Base-by-base conservation (phyloP, 2,888 invertebrate species). In the Polia nebulosa region DNA sequence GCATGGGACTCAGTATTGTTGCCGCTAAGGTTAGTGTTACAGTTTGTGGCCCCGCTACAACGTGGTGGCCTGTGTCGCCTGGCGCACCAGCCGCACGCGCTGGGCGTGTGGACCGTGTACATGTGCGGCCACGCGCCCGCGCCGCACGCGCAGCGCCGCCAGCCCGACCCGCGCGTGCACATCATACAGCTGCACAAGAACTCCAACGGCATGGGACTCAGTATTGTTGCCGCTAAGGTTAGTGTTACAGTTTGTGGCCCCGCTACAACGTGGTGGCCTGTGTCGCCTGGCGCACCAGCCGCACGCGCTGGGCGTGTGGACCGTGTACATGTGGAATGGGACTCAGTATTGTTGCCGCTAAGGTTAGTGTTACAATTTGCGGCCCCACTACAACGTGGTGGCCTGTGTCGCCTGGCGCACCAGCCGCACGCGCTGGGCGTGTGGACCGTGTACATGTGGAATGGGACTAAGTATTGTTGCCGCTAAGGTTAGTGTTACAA, bases 1-100 rank as follows among this genome's bases (percentile, higher is more conserved):
- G 99, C 77, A 99, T 99, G 98, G 99, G 99, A 15, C 96, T 99
- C 85, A n/a, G n/a, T n/a, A n/a, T n/a, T n/a, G n/a, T n/a, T 99
- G 69, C 99, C 99, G 39, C 99, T 99, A 1, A 99, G 99, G 0
- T 95, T 99, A 51, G 97, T 98, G 0, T n/a, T n/a, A n/a, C 98
- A 99, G 92, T 99, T 99, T 89, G 94, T 99, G 41, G 97, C 97
- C 76, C 98, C 98, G 0, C 94, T 99, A 41, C 98, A 98, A 90
- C 97, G 97, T 59, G 97, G 98, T 39, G 98, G 98, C 9, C 96
- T 99, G 84, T 99, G 99, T 89, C 97, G 99, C 3, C 96, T 99
- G 89, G 98, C 98, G 20, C 97, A 98, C 11, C 99, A 99, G 93
- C 98, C 98, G 49, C 98, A 98, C 62, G 98, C 99, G 83, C 97